These are phyloP conservation scores for Hucho hucho DNA, from an alignment of 2,113 vertebrate species.

Conservation along the genomic window DNA sequence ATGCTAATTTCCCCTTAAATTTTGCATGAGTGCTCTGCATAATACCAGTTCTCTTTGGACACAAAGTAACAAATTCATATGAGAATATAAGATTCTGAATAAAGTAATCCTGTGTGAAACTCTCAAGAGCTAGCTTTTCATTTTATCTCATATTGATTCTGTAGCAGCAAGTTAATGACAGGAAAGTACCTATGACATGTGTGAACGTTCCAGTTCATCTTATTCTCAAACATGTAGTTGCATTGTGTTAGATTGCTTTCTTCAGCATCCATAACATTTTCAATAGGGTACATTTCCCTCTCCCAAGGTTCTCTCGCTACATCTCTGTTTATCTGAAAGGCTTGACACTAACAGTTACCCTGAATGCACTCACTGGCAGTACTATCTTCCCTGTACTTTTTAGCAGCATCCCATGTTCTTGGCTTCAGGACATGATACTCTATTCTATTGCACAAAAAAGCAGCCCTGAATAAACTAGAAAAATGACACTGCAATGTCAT, in stretches of 20 bases:
- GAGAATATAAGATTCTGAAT: background rate
- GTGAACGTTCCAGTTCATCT: background rate
- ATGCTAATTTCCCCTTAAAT: constrained; percentile 5
- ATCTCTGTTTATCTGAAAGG: background rate
- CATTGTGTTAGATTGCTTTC: background rate
- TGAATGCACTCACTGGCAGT: no score
- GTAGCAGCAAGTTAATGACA: constrained; percentile 3
- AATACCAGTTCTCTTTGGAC: background rate
- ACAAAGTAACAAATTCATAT: background rate
- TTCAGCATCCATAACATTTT: background rate
- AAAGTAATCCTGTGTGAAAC: background rate
- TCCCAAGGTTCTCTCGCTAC: background rate
- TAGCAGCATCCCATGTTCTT: no score
- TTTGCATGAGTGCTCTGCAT: background rate
- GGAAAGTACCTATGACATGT: background rate
- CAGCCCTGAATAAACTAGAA: constrained; percentile 10
- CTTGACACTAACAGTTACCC: no score
- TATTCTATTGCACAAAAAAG: constrained; percentile 8
- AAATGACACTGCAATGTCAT: constrained; percentile 21
- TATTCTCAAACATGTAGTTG: constrained; percentile 1
- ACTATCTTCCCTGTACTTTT: no score
- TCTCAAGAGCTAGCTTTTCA: background rate
- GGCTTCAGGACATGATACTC: background rate
- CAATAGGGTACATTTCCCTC: background rate
- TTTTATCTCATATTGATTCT: background rate